These are phyloP conservation scores for Diarsia dahlii DNA, from an alignment of 2,888 invertebrate species.

Conservation along the genomic window DNA sequence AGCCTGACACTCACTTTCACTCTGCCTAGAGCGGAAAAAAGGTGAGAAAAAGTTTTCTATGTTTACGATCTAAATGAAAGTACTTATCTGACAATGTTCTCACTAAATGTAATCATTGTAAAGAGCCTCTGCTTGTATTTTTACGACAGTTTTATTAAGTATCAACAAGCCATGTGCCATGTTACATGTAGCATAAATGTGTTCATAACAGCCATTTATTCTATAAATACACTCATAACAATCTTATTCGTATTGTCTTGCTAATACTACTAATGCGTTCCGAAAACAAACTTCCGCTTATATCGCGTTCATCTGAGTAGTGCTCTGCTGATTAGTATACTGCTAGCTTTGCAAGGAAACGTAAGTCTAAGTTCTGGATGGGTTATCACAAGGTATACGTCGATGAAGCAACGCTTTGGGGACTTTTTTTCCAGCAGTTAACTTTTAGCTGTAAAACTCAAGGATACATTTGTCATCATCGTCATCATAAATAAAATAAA, in stretches of 20 bases:
- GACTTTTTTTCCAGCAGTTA: not conserved
- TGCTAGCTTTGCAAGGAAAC: not conserved
- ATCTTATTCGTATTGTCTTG: slow-evolving; percentile 5
- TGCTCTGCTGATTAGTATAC: not conserved
- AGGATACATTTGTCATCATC: not conserved
- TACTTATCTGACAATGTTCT: not conserved
- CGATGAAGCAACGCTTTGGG: not conserved
- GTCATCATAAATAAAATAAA: too few species aligned
- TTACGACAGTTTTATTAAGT: not conserved
- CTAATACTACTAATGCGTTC: not conserved
- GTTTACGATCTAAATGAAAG: not conserved
- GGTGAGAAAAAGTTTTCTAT: not conserved
- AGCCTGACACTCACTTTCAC: too few species aligned
- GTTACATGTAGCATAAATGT: slow-evolving; percentile 8
- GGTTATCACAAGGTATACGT: not conserved
- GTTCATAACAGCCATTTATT: slow-evolving; percentile 6
- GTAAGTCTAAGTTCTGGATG: not conserved
- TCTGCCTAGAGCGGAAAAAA: too few species aligned
- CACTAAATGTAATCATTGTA: not conserved
- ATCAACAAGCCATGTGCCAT: not conserved
- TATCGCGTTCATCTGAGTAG: too few species aligned
- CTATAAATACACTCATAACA: slow-evolving; percentile 21
- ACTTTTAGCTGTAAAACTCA: not conserved
- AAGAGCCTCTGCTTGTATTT: not conserved
- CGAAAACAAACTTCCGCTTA: not conserved